phyloP scores from a whole-genome alignment of 2,113 vertebrate genomes.

The Todiramphus chloris region DNA sequence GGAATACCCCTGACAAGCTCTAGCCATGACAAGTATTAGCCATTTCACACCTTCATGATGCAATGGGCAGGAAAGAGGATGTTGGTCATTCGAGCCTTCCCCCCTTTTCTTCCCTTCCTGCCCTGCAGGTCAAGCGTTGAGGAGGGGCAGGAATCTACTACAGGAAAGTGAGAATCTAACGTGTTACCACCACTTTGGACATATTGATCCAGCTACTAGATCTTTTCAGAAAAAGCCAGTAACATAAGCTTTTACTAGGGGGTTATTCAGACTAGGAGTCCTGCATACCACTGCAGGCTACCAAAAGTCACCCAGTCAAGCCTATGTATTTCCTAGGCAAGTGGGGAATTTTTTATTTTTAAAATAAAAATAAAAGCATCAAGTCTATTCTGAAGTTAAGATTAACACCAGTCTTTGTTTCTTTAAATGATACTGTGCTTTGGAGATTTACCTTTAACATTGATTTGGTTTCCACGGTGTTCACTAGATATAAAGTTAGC shows the following conservation, averaged over 20 bases:
- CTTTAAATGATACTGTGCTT: neutral
- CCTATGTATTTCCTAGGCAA: neutral
- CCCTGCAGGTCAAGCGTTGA: fast-evolving
- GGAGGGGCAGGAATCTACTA: neutral
- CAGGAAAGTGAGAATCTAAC: neutral
- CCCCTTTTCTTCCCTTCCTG: neutral
- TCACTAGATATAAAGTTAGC: neutral
- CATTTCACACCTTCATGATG: neutral
- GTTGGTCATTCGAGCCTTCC: neutral
- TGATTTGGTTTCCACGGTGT: neutral
- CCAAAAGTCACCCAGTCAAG: neutral
- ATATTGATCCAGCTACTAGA: neutral
- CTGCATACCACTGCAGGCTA: neutral
- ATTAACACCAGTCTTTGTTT: neutral
- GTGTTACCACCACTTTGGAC: neutral
- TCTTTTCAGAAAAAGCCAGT: neutral
- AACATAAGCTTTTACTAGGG: neutral
- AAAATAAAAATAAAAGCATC: neutral
- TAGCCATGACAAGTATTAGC: neutral
- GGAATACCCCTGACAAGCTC: neutral
- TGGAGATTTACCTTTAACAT: neutral
- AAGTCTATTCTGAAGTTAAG: neutral
- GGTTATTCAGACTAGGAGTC: neutral
- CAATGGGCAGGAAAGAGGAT: neutral
- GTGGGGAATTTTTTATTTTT: neutral